phyloP scores from a whole-genome alignment of 1,140 invertebrate species.

The Anthonomus grandis region DNA sequence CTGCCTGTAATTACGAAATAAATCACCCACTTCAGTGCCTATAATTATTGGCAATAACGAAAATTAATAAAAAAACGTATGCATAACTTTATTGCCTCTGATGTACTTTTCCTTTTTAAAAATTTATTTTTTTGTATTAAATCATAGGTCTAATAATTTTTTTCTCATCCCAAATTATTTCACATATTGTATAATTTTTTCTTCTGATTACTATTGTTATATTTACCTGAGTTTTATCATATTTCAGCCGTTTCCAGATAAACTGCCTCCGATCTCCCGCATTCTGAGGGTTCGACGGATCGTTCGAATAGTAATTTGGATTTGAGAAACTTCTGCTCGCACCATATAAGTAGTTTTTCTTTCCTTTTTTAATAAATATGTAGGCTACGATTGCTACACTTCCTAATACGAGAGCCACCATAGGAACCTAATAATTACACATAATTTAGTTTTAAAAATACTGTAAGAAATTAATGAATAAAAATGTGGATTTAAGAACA shows the following conservation, averaged over 20 bases:
- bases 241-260: slow-evolving; percentile 68
- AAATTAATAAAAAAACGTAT: too few relatives aligned
- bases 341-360: slow-evolving; percentile 58
- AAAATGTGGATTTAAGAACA: background rate
- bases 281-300: slow-evolving; percentile 41
- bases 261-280: slow-evolving; percentile 59
- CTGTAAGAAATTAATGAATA: background rate
- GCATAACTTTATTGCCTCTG: too few relatives aligned
- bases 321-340: slow-evolving; percentile 69
- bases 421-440: slow-evolving; percentile 45
- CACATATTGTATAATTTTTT: too few relatives aligned
- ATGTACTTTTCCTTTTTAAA: too few relatives aligned
- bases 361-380: slow-evolving; percentile 55
- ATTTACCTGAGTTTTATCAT: slow-evolving; percentile 65
- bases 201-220: background rate
- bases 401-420: slow-evolving; percentile 48
- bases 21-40: too few relatives aligned
- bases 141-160: too few relatives aligned
- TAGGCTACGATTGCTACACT: slow-evolving; percentile 50
- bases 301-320: slow-evolving; percentile 69
- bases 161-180: too few relatives aligned
- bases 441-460: background rate
- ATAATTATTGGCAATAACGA: too few relatives aligned
- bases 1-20: too few relatives aligned
- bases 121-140: too few relatives aligned